These are phyloP conservation scores for Caenorhabditis brenneri DNA, from an alignment of 1,140 invertebrate genomes.

Conservation along the genomic window DNA sequence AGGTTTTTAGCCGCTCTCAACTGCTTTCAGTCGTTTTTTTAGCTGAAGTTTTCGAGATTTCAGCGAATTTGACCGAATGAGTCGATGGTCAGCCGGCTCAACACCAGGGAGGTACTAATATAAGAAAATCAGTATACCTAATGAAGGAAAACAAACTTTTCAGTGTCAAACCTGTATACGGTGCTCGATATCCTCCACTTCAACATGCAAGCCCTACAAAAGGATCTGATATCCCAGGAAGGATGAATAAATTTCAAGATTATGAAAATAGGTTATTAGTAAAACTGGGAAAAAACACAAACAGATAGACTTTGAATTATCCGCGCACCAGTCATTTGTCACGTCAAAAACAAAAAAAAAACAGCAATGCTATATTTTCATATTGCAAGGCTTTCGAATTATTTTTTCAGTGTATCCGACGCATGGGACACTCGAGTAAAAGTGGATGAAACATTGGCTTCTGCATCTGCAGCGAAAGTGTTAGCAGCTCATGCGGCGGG, in stretches of 20 bases:
- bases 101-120: slow-evolving; percentile 2
- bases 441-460: slow-evolving; percentile 37
- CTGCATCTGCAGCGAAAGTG: slow-evolving; percentile 46
- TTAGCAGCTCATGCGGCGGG: slow-evolving; percentile 48
- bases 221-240: not conserved
- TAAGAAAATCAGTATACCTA: not conserved
- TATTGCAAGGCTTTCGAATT: not conserved
- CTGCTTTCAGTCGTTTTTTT: not conserved
- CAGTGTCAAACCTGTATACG: slow-evolving; percentile 49
- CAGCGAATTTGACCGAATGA: slow-evolving; percentile 29
- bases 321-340: not conserved
- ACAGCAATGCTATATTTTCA: not conserved
- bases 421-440: slow-evolving; percentile 46
- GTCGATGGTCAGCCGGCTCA: slow-evolving; percentile 37
- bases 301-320: not conserved
- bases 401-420: slow-evolving; percentile 51
- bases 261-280: slow-evolving; percentile 51
- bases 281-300: not conserved
- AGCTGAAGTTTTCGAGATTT: not conserved
- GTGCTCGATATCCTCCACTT: slow-evolving; percentile 52
- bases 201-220: slow-evolving; percentile 45
- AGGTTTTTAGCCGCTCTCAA: not conserved
- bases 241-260: slow-evolving; percentile 50
- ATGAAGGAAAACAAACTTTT: not conserved
- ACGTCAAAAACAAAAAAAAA: not conserved